Percentiles rank a stretch among this genome's conserved stretches.
These are phyloP conservation scores for Amphilophus citrinellus DNA, from an alignment of 2,113 vertebrate genomes.

Conservation along the genomic window DNA sequence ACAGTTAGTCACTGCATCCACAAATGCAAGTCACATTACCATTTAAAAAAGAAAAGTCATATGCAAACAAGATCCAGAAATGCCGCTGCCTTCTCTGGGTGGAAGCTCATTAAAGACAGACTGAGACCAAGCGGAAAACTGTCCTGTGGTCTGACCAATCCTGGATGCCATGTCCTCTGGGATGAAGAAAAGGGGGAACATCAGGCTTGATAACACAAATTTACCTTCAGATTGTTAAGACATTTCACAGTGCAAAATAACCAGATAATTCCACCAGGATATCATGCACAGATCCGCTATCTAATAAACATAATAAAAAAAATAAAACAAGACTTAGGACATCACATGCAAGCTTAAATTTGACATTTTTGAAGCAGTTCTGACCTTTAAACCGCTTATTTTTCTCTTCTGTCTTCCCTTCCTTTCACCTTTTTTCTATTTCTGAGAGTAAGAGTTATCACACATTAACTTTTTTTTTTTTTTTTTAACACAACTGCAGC, in stretches of 20 bases:
- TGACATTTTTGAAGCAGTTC: neutral
- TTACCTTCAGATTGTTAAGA: neutral
- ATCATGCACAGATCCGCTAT: neutral
- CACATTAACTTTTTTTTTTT: neutral
- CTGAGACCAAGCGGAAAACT: neutral
- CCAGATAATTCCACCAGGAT: neutral
- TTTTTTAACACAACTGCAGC: neutral
- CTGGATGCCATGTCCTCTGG: neutral
- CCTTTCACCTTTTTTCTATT: neutral
- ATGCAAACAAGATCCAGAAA: neutral
- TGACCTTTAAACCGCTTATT: neutral
- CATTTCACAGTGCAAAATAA: neutral
- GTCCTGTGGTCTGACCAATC: neutral
- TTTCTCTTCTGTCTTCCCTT: neutral
- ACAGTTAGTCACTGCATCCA: neutral
- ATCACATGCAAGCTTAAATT: neutral
- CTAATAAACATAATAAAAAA: neutral
- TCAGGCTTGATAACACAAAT: neutral
- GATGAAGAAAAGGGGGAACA: neutral
- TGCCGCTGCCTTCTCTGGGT: neutral
- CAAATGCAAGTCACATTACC: neutral
- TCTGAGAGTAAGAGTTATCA: neutral
- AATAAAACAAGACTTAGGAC: neutral
- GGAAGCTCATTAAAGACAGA: constrained; percentile 2
- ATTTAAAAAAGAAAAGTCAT: neutral